phyloP scores from a whole-genome alignment of 1,140 invertebrate species.

The Araneus ventricosus region DNA sequence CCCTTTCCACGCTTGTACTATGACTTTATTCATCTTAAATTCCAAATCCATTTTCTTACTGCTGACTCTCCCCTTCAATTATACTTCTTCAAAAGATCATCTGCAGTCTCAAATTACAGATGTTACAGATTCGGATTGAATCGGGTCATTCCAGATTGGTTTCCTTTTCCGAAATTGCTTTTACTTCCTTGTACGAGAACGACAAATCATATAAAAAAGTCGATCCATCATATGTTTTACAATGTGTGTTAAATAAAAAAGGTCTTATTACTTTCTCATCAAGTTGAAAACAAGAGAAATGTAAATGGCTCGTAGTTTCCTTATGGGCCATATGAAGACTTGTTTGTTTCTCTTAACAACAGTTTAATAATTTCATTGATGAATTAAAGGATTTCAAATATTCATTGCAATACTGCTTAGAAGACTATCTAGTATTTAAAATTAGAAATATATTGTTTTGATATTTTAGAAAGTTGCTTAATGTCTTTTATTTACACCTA shows the following conservation, averaged over 20 bases:
- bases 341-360: background rate
- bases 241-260: background rate
- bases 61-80: background rate
- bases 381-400: background rate
- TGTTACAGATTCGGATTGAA: background rate
- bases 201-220: background rate
- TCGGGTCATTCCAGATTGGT: background rate
- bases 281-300: background rate
- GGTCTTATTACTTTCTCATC: background rate
- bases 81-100: background rate
- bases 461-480: too few relatives aligned
- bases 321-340: too few relatives aligned
- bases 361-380: background rate
- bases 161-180: background rate
- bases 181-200: background rate
- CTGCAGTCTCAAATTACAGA: background rate
- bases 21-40: background rate
- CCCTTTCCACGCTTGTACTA: background rate
- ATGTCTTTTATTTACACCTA: too few relatives aligned
- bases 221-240: background rate
- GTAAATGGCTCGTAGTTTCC: background rate
- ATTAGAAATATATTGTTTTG: too few relatives aligned
- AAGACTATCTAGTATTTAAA: too few relatives aligned
- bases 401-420: too few relatives aligned
- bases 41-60: conserved; percentile 5